Percentiles rank a stretch among this genome's conserved stretches.
phyloP scores from a whole-genome alignment of 2,113 vertebrate species.

The Amphiprion ocellaris region DNA sequence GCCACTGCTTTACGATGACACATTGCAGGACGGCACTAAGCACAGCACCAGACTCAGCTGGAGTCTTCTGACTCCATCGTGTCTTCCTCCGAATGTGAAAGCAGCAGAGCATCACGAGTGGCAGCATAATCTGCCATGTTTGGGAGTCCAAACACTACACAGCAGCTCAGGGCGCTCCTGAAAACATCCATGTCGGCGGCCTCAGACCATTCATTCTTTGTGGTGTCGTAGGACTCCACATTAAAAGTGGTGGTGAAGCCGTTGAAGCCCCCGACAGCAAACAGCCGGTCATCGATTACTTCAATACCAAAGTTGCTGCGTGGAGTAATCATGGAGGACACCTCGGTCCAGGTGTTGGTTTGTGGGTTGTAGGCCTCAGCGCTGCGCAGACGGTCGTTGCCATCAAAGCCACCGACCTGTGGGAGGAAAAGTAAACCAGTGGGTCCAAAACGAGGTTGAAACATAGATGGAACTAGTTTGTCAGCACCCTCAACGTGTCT shows the following conservation, averaged over 20 bases:
- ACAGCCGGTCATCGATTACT: conserved; percentile 79
- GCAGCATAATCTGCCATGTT: conserved; percentile 54
- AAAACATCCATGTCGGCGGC: conserved; percentile 81
- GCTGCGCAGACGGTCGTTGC: too few relatives aligned
- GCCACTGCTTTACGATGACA: background rate
- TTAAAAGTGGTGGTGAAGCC: conserved; percentile 37
- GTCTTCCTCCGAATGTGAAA: accelerated
- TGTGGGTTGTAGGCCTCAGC: too few relatives aligned
- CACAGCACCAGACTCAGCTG: background rate
- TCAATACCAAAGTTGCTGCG: conserved; percentile 91
- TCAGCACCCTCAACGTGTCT: too few relatives aligned
- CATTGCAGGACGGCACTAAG: background rate
- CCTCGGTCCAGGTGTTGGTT: too few relatives aligned
- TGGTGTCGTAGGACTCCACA: conserved; percentile 67
- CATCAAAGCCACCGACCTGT: too few relatives aligned
- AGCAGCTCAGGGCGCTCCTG: conserved; percentile 90
- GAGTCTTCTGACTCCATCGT: background rate
- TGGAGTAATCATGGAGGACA: conserved; percentile 83
- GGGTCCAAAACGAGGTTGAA: conserved; percentile 76
- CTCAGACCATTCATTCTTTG: conserved; percentile 79
- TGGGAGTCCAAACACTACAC: conserved; percentile 85
- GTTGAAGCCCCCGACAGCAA: conserved; percentile 70
- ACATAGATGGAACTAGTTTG: too few relatives aligned
- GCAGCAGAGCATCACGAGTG: accelerated
- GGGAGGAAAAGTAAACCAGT: conserved; percentile 43